Evolutionary conservation across 1,140 invertebrate genomes (phyloP).

Genomic region (Brachionus sp.): DNA sequence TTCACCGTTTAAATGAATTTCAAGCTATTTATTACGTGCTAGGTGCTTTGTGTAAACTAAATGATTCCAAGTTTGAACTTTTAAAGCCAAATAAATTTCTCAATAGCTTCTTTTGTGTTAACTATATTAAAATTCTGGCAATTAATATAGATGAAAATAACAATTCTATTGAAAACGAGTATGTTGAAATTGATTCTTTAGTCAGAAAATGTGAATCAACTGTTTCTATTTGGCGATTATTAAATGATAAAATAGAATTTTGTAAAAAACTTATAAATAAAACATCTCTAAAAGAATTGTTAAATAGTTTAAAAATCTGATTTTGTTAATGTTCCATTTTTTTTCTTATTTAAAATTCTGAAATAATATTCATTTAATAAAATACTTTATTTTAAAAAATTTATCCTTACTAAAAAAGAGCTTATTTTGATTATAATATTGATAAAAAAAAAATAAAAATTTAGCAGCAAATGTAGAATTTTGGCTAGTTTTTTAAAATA

Average conservation of each 20-base stretch:
- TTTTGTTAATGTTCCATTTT: not conserved
- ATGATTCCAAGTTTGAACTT: not conserved
- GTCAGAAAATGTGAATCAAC: not conserved
- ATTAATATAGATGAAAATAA: not conserved
- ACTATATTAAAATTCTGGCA: not conserved
- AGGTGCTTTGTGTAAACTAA: not conserved
- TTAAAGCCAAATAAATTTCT: not conserved
- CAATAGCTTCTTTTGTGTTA: slow-evolving; percentile 10
- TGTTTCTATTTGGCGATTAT: not conserved
- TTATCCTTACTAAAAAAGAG: no score
- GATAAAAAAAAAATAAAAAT: no score
- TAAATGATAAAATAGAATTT: slow-evolving; percentile 4
- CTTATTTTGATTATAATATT: no score
- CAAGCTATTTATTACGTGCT: slow-evolving; percentile 16
- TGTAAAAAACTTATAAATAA: slow-evolving; percentile 1
- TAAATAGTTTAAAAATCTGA: not conserved
- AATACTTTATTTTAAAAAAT: no score
- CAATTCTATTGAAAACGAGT: not conserved
- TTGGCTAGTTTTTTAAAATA: no score
- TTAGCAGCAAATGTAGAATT: no score
- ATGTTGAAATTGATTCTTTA: not conserved
- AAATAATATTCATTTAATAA: no score
- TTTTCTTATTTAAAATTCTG: not conserved
- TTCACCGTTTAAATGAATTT: slow-evolving; percentile 13
- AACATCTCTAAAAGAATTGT: not conserved